Evolutionary conservation across 35 echinoderm and acorn worm genomes (phyloP), one percentile per base, ranked within the genome.

Genomic region (Apostichopus japonicus): DNA sequence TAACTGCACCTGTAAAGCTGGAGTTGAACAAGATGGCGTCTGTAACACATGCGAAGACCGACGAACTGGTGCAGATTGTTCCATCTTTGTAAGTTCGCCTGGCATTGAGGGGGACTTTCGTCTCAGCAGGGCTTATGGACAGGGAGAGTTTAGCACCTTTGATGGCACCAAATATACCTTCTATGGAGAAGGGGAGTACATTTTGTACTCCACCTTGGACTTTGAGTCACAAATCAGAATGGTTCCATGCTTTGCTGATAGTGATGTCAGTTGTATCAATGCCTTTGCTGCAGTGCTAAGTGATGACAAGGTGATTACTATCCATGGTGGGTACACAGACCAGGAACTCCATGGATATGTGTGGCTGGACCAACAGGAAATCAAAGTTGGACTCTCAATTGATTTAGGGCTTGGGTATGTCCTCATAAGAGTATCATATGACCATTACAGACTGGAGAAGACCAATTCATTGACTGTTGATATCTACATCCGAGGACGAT

Each of bases 61-160:
- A 8, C 87, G 90, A 84, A 92, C 90, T 33, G 96, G 96, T 58
- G 77, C 52, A 83, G 96, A 95, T 79, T 98, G 96, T 58, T 98
- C 96, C 5, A 90, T 98, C 56, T 81, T 56, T 67, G 86, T 90
- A 44, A 70, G 72, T 71, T 25, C 65, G 17, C n/a, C 87, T 0
- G 67, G 67, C 23, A 61, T 6, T 6, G 53, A 90, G 19, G 55
- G 24, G 11, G 90, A 61, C 44, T 87, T 81, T 24, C 83, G 92
- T 24, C 91, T 73, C 76, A 94, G 24, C 11, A 91, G 78, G 75
- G 81, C 92, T 14, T 98, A 95, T 83, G 96, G 96, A 2, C 88
- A 79, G 14, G 96, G 96, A 65, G 94, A 95, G 24, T 95, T 98
- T 53, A 95, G 84, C 14, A 98, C 96, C 19, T 98, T 95, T 94